Evolutionary conservation across 2,888 invertebrate species (phyloP).

Genomic region (Drosophila meridiana): DNA sequence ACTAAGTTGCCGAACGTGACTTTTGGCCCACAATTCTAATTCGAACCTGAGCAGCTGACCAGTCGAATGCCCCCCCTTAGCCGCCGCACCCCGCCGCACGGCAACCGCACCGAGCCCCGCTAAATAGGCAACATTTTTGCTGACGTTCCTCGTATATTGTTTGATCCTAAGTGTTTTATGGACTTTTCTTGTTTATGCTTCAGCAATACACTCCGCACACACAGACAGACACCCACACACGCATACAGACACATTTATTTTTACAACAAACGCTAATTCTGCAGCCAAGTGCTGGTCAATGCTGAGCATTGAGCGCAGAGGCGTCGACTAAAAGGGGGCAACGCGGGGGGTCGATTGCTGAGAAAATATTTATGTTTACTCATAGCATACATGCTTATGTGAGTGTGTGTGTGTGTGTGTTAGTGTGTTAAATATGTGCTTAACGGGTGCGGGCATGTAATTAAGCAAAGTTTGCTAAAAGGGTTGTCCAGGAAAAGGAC

Average conservation of each 20-base stretch:
- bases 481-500: conserved; percentile 53
- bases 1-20: conserved; percentile 74
- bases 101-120: conserved; percentile 14
- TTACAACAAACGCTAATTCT: conserved; percentile 57
- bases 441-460: conserved; percentile 75
- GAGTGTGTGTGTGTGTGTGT: conserved; percentile 26
- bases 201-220: conserved; percentile 25
- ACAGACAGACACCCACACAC: conserved; percentile 8
- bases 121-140: conserved; percentile 62
- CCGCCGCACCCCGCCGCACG: neutral
- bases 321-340: neutral
- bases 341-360: conserved; percentile 7
- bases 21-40: conserved; percentile 71
- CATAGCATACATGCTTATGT: conserved; percentile 8
- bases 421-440: conserved; percentile 66
- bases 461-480: conserved; percentile 75
- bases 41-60: conserved; percentile 39
- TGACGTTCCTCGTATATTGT: conserved; percentile 44
- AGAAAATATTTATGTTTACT: conserved; percentile 55
- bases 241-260: conserved; percentile 35
- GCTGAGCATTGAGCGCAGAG: neutral
- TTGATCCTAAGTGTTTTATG: conserved; percentile 80
- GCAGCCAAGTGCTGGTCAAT: conserved; percentile 48
- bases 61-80: neutral
- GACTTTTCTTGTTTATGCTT: conserved; percentile 78